Conservation (phyloP, 2,797 vertebrate genomes). For the Neopelma chrysocephalum region DNA sequence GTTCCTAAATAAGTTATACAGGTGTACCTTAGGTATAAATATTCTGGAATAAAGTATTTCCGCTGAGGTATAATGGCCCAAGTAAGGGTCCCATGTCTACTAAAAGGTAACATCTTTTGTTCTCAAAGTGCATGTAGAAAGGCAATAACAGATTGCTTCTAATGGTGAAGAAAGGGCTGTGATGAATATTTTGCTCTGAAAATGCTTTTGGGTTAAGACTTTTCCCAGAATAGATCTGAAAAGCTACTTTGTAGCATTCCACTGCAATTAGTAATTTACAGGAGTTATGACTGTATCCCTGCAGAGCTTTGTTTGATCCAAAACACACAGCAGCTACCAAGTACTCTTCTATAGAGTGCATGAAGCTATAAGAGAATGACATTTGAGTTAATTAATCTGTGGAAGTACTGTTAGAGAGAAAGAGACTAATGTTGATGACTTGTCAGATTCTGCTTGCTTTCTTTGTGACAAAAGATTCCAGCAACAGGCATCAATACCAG, state of each 20-base stretch:
- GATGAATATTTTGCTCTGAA: neutral
- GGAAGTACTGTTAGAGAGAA: conserved; percentile 50
- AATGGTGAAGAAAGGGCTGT: neutral
- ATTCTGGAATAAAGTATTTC: neutral
- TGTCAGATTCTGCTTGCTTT: conserved; percentile 51
- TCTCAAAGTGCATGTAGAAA: neutral
- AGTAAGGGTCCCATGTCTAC: neutral
- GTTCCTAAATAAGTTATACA: neutral
- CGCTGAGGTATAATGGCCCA: neutral
- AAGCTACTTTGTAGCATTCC: conserved; percentile 45
- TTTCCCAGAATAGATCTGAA: neutral
- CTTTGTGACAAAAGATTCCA: conserved; percentile 23
- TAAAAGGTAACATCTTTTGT: neutral
- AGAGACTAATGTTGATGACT: conserved; percentile 41
- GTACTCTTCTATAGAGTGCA: conserved; percentile 66
- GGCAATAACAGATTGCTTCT: neutral
- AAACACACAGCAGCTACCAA: conserved; percentile 71
- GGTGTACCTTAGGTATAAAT: neutral
- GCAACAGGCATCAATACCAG: conserved; percentile 24
- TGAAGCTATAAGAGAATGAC: conserved; percentile 62
- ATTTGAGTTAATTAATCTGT: conserved; percentile 72
- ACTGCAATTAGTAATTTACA: conserved; percentile 48
- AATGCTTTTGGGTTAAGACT: neutral
- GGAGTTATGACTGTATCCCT: conserved; percentile 54
- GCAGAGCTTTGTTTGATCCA: conserved; percentile 69